Evolutionary conservation across 2,113 vertebrate genomes (phyloP), one percentile per base, ranked within the genome.

Genomic region (Ahaetulla prasina): DNA sequence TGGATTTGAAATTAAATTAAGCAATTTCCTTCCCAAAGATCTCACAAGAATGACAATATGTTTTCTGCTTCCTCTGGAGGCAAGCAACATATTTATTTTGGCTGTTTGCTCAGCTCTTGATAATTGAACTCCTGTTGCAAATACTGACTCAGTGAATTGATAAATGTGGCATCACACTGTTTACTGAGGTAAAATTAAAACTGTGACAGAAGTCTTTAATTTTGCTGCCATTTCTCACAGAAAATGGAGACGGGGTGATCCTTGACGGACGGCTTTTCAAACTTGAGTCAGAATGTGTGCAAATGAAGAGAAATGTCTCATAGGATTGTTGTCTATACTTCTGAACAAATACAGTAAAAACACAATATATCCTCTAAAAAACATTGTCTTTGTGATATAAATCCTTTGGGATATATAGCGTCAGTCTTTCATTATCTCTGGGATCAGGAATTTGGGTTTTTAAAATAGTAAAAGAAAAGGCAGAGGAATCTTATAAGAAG

Each of bases 1-100:
- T 94, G 93, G 92, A 30, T 91, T 94, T 90, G 91, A 93, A 90
- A 30, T 94, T 93, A 89, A 95, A 93, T 94, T 89, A 93, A 92
- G 23, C 74, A n/a, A 11, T n/a, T 43, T 93, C 4, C 89, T 3
- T 50, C 91, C 91, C 74, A 53, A 80, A 80, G 87, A 91, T 91
- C 49, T 91, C 74, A 0, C 8, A 89, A 94, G 25, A 16, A 11
- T 2, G 2, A 60, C n/a, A 74, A 52, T 1, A 16, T 5, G 52
- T 93, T 86, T 89, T 52, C 93, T 54, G 35, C 52, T 94, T 74
- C 27, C 52, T 88, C 3, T 80, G 94, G 43, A 89, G 88, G 54
- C 92, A 89, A 88, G 16, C 35, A 80, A 18, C 2, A 0, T 1
- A 0, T 93, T 93, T 47, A 25, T 16, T 87, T 93, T 39, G 27